A percentile compares a stretch with the other conserved stretches of the same genome.
These are phyloP conservation scores for Cavia aperea DNA, from an alignment of 2,113 vertebrate genomes.

Conservation along the genomic window DNA sequence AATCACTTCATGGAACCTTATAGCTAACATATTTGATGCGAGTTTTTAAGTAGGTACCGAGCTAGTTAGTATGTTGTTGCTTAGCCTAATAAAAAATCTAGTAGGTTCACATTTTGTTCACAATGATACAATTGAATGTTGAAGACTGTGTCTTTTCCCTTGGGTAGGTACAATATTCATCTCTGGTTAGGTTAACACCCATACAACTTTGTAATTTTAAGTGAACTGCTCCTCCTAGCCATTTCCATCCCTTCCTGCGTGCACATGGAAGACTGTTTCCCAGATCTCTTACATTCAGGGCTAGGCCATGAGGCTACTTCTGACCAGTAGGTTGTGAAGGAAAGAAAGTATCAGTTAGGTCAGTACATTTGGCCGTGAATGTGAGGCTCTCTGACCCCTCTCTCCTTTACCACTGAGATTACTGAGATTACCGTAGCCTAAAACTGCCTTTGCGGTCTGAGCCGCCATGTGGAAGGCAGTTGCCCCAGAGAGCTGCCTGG, in stretches of 20 bases:
- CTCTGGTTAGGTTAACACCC: not conserved
- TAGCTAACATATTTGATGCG: not conserved
- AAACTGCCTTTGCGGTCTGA: not conserved
- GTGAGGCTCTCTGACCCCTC: not conserved
- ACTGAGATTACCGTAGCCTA: not conserved
- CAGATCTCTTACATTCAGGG: not conserved
- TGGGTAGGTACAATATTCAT: not conserved
- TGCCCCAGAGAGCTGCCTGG: not conserved
- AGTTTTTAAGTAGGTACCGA: not conserved
- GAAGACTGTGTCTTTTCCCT: not conserved
- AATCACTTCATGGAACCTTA: not conserved
- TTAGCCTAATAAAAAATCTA: not conserved
- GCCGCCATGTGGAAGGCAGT: not conserved
- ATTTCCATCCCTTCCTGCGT: not conserved
- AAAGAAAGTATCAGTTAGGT: not conserved
- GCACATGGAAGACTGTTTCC: not conserved
- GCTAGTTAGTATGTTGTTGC: not conserved
- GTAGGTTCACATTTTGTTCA: not conserved
- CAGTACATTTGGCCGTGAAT: not conserved
- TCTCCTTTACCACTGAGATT: not conserved
- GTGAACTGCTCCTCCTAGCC: not conserved
- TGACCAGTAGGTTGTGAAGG: not conserved
- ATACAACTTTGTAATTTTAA: not conserved
- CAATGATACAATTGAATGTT: not conserved
- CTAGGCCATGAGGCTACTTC: not conserved